Evolutionary conservation across 1,140 invertebrate genomes (phyloP).

Genomic region (Procambarus clarkii): DNA sequence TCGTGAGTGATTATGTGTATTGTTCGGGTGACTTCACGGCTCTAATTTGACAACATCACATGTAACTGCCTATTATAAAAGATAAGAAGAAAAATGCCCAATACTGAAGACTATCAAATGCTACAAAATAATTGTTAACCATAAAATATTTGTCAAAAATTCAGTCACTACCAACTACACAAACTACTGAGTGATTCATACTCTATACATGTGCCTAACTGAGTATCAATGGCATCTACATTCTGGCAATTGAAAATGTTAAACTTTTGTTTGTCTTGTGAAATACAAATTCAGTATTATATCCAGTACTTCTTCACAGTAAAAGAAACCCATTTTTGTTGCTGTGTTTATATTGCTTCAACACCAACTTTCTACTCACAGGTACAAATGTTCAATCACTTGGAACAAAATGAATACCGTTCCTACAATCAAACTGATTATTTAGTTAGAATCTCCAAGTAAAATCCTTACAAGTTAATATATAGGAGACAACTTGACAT

Average conservation of each 20-base stretch:
- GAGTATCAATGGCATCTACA: constrained; percentile 4
- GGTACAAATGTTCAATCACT: neutral
- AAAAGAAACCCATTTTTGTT: neutral
- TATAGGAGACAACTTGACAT: no score
- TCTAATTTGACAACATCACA: neutral
- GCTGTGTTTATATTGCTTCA: neutral
- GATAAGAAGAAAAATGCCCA: neutral
- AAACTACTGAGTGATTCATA: neutral
- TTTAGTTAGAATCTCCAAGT: no score
- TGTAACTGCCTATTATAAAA: neutral
- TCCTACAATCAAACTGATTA: no score
- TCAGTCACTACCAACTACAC: neutral
- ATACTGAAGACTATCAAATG: neutral
- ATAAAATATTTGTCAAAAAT: constrained; percentile 7
- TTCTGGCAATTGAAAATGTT: neutral
- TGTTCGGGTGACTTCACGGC: neutral
- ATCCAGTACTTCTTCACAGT: neutral
- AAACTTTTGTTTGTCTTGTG: neutral
- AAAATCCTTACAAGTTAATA: no score
- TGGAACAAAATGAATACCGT: no score
- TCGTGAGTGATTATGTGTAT: neutral
- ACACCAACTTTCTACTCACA: neutral
- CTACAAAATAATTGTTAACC: neutral
- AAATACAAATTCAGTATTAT: neutral
- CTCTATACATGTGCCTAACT: neutral